phyloP scores from a whole-genome alignment of 1,140 invertebrate genomes.

The Drosophila tsacasi region DNA sequence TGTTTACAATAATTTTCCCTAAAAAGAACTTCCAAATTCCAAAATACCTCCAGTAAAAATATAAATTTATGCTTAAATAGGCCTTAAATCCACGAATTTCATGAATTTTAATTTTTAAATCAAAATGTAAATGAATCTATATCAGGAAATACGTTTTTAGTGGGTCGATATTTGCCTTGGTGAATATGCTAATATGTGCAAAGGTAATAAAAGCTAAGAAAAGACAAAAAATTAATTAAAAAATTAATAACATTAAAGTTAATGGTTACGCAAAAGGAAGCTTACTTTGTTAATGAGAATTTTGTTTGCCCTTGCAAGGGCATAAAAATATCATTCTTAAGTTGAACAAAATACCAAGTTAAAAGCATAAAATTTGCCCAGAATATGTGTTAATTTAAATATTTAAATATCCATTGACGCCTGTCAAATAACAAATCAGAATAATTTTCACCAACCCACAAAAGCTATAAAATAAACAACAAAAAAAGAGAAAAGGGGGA shows the following conservation, averaged over 20 bases:
- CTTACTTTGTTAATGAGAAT: background rate
- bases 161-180: conserved; percentile 6
- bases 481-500: background rate
- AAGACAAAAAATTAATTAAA: background rate
- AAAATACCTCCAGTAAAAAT: background rate
- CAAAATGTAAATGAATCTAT: background rate
- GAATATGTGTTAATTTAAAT: conserved; percentile 7
- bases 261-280: background rate
- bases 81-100: background rate
- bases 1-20: background rate
- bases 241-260: background rate
- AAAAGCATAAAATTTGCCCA: background rate
- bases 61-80: background rate
- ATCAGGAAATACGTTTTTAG: conserved; percentile 3
- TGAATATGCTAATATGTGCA: background rate
- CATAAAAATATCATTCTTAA: background rate
- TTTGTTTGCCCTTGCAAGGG: background rate
- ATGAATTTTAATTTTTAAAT: conserved; percentile 8
- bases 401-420: conserved; percentile 1
- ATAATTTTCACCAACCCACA: conserved; percentile 6
- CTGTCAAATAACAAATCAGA: conserved; percentile 31
- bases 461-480: conserved; percentile 7
- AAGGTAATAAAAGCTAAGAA: background rate
- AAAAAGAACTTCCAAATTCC: background rate
- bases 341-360: background rate